A percentile compares a stretch with the other conserved stretches of the same genome.
Evolutionary conservation across 2,888 invertebrate genomes (phyloP).

Genomic region (Spilosoma lubricipeda): DNA sequence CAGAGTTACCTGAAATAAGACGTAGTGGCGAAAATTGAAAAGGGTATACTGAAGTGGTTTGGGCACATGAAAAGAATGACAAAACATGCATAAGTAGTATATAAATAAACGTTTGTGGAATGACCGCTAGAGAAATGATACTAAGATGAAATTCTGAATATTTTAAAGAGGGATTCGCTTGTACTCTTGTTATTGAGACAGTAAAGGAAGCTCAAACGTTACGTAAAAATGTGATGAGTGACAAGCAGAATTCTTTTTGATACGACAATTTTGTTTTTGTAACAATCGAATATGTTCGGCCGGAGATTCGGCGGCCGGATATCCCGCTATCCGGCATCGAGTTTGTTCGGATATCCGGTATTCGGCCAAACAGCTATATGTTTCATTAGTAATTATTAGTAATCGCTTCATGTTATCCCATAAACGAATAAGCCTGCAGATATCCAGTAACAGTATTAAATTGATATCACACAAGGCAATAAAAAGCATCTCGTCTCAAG

Average conservation of each 20-base stretch:
- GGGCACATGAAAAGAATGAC: background rate
- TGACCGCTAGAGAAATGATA: background rate
- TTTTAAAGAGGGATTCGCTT: background rate
- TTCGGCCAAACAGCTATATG: background rate
- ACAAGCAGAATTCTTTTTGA: background rate
- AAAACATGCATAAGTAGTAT: background rate
- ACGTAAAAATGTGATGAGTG: background rate
- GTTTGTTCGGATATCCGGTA: background rate
- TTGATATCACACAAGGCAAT: conserved; percentile 39
- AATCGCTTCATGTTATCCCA: conserved; percentile 9
- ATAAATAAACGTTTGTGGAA: background rate
- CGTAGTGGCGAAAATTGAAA: background rate
- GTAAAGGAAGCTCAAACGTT: background rate
- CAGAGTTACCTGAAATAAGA: background rate
- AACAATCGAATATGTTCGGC: background rate
- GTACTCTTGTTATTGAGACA: background rate
- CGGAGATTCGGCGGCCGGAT: background rate
- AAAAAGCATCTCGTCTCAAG: conserved; percentile 49
- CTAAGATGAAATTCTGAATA: background rate
- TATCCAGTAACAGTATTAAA: conserved; percentile 16
- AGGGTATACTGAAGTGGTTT: background rate
- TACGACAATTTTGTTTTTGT: background rate
- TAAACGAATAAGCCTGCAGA: conserved; percentile 11
- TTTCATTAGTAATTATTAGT: background rate
- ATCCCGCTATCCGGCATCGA: background rate